phyloP scores from a whole-genome alignment of 2,113 vertebrate species.

The Vulpes ferrilata region DNA sequence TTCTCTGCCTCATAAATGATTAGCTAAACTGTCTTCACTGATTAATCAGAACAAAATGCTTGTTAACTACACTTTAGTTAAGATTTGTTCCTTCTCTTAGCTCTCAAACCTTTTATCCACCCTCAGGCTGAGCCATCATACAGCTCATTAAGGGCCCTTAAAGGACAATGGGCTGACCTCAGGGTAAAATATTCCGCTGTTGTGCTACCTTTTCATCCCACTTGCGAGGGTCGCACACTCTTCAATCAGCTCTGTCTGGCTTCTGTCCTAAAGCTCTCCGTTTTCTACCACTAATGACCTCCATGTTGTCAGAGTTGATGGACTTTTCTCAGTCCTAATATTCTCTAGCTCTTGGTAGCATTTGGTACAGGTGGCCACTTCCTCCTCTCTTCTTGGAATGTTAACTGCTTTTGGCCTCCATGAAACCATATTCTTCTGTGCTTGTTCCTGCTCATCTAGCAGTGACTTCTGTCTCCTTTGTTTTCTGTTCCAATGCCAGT shows the following conservation, averaged over 20 bases:
- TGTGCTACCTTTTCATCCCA: background rate
- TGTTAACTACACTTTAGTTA: background rate
- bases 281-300: background rate
- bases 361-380: background rate
- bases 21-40: background rate
- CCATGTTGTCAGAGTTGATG: background rate
- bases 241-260: background rate
- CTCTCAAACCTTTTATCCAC: background rate
- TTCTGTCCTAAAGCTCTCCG: background rate
- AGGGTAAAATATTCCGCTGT: background rate
- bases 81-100: background rate
- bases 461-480: background rate
- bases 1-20: background rate
- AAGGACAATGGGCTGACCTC: background rate
- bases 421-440: background rate
- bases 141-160: background rate
- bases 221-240: background rate
- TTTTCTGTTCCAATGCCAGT: background rate
- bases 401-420: background rate
- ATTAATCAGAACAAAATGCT: background rate
- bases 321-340: background rate
- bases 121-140: background rate
- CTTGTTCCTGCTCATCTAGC: background rate
- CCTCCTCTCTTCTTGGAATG: background rate
- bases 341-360: background rate